These are phyloP conservation scores for Ectobius pallidus DNA, from an alignment of 2,888 invertebrate genomes.

Conservation along the genomic window DNA sequence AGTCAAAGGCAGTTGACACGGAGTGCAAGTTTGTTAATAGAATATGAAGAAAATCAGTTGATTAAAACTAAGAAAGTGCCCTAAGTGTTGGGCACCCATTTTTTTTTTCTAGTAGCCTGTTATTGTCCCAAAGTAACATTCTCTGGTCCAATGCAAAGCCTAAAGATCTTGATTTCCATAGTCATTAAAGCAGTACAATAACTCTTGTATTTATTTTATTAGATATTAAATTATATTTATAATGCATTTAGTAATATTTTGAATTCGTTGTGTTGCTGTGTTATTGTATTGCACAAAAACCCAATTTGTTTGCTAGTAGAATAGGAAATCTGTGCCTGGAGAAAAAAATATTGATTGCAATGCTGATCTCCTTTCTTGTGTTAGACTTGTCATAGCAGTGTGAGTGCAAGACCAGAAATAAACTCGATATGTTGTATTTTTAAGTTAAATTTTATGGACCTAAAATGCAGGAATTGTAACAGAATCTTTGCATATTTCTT, in stretches of 20 bases:
- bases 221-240: constrained; percentile 14
- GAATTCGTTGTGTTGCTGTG: constrained; percentile 11
- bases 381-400: not conserved
- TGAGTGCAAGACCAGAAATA: not conserved
- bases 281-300: not conserved
- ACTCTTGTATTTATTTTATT: constrained; percentile 23
- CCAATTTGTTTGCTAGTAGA: constrained; percentile 8
- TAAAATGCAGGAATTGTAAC: not conserved
- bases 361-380: constrained; percentile 12
- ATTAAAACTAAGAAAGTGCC: constrained; percentile 5
- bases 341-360: not conserved
- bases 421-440: not conserved
- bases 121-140: constrained; percentile 8
- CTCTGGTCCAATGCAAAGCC: constrained; percentile 21
- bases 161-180: constrained; percentile 7
- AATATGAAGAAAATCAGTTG: constrained; percentile 3
- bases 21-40: not conserved
- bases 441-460: constrained; percentile 1
- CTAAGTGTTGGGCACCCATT: not conserved
- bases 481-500: not conserved
- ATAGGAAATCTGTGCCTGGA: constrained; percentile 13
- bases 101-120: constrained; percentile 3
- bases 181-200: constrained; percentile 27
- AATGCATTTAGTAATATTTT: constrained; percentile 25
- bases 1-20: not conserved